Conservation (phyloP, 1,140 invertebrate species). For the Leptinotarsa texana region DNA sequence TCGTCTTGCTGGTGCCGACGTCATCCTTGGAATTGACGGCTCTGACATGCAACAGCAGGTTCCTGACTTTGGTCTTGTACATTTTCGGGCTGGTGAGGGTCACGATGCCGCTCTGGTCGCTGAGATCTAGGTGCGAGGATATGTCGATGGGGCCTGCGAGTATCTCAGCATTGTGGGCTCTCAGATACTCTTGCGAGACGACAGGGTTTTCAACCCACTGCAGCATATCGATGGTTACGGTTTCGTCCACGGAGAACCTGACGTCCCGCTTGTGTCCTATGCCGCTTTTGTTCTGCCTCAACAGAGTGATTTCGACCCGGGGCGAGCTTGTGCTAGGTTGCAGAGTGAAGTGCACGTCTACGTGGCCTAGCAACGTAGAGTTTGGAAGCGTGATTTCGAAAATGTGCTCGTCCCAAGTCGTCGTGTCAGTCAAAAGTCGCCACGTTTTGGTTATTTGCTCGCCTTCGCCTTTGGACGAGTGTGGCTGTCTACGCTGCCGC, state of each 20-base stretch:
- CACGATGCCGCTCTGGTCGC: slow-evolving; percentile 77
- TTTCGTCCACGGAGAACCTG: slow-evolving; percentile 52
- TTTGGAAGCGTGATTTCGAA: slow-evolving; percentile 85
- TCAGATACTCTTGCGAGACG: slow-evolving; percentile 77
- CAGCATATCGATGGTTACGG: slow-evolving; percentile 54
- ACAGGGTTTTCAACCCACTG: slow-evolving; percentile 74
- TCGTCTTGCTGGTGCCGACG: slow-evolving; percentile 23
- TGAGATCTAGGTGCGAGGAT: slow-evolving; percentile 79
- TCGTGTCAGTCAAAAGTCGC: slow-evolving; percentile 81
- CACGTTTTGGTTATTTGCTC: slow-evolving; percentile 82
- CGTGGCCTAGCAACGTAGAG: slow-evolving; percentile 72
- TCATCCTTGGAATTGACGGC: slow-evolving; percentile 65
- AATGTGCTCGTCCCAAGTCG: slow-evolving; percentile 89
- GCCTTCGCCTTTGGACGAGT: slow-evolving; percentile 74
- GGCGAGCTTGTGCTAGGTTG: slow-evolving; percentile 67
- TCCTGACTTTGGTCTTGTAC: slow-evolving; percentile 70
- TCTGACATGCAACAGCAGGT: slow-evolving; percentile 77
- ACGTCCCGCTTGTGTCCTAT: slow-evolving; percentile 60
- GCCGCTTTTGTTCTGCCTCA: slow-evolving; percentile 75
- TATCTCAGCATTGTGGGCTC: slow-evolving; percentile 85
- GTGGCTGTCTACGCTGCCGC: slow-evolving; percentile 79
- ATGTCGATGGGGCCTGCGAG: slow-evolving; percentile 85
- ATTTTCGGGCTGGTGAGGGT: slow-evolving; percentile 86
- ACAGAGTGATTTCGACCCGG: slow-evolving; percentile 76
- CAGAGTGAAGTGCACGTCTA: slow-evolving; percentile 84